Evolutionary conservation across 2,797 vertebrate genomes (phyloP).

Genomic region (Malacoraja senta): DNA sequence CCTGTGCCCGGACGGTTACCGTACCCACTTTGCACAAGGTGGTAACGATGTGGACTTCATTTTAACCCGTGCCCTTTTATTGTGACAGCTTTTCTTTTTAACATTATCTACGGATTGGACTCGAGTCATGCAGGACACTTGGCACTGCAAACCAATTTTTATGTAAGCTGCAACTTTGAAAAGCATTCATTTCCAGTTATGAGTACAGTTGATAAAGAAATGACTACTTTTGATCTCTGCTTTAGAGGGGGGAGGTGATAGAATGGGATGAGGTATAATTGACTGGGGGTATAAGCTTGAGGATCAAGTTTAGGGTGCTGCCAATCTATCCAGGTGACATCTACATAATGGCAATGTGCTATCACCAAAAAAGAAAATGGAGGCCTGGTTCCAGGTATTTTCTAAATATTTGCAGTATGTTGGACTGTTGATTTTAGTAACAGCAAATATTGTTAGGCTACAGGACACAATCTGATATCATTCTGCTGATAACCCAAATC

Average conservation of each 20-base stretch:
- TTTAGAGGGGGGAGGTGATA: not conserved
- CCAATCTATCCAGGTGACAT: not conserved
- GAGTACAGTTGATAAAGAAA: not conserved
- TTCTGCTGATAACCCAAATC: not conserved
- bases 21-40: no score
- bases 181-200: not conserved
- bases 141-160: not conserved
- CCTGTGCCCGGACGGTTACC: not conserved
- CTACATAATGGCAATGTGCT: not conserved
- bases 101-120: not conserved
- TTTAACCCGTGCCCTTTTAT: not conserved
- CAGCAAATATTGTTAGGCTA: not conserved
- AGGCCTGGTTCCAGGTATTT: not conserved
- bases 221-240: not conserved
- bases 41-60: not conserved
- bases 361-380: not conserved
- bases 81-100: not conserved
- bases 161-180: not conserved
- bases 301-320: not conserved
- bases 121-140: not conserved
- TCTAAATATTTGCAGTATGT: conserved; percentile 13
- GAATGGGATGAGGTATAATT: no score
- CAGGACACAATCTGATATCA: not conserved
- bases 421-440: not conserved
- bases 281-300: no score